These are phyloP conservation scores for Regulus satrapa DNA, from an alignment of 2,113 vertebrate species.

Conservation along the genomic window DNA sequence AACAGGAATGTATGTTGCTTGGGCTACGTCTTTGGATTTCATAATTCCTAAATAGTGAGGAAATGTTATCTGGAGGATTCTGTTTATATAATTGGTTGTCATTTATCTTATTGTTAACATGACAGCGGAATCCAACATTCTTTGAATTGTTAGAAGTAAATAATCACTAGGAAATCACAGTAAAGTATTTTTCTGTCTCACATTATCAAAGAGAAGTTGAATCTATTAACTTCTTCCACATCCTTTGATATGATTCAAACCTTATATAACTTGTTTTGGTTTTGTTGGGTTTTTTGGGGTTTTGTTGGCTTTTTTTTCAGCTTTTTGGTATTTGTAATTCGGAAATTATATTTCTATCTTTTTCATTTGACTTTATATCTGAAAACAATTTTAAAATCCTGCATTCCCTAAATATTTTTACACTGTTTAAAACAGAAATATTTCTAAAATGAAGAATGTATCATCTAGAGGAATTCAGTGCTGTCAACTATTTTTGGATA, in stretches of 20 bases:
- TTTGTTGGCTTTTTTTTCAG: background rate
- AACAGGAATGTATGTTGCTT: background rate
- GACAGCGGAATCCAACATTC: background rate
- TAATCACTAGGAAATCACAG: background rate
- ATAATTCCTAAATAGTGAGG: background rate
- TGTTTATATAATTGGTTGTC: background rate
- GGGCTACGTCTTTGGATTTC: background rate
- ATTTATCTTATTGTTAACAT: background rate
- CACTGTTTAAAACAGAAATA: background rate
- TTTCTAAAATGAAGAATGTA: background rate
- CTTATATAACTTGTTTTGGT: background rate
- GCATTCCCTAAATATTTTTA: background rate
- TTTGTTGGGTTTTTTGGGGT: too few relatives aligned
- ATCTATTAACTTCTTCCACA: background rate
- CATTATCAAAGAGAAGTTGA: background rate
- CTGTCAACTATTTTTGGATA: background rate
- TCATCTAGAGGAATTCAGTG: background rate
- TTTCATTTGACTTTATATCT: background rate
- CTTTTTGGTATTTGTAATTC: background rate
- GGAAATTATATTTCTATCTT: background rate
- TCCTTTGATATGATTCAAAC: background rate
- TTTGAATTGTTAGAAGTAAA: constrained; percentile 25
- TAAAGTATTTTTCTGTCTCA: constrained; percentile 1
- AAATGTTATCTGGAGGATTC: background rate
- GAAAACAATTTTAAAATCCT: background rate